A percentile compares a stretch with the other conserved stretches of the same genome.
These are phyloP conservation scores for Tokudaia tokunoshimensis DNA, from an alignment of 2,797 vertebrate genomes.

Conservation along the genomic window DNA sequence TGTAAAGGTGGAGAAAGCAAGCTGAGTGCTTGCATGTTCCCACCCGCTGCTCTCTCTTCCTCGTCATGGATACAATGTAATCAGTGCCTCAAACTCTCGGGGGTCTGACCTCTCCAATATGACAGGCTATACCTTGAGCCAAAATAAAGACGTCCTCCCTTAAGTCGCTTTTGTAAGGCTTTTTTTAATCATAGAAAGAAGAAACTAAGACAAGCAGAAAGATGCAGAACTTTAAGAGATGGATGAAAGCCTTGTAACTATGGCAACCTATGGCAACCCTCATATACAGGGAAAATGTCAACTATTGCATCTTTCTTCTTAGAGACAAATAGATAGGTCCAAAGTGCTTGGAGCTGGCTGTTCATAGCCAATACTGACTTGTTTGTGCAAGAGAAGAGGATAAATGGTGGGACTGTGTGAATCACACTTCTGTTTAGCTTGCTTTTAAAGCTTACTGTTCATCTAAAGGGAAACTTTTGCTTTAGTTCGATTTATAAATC, in stretches of 20 bases:
- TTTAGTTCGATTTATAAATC: constrained; percentile 32
- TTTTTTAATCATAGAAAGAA: not conserved
- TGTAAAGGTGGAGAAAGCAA: not conserved
- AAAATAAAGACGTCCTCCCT: not conserved
- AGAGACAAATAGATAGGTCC: not conserved
- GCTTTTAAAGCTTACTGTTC: constrained; percentile 39
- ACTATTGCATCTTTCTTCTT: constrained; percentile 15
- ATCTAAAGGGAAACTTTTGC: constrained; percentile 54
- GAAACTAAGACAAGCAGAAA: not conserved
- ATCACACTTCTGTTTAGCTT: constrained; percentile 13
- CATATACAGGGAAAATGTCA: not conserved
- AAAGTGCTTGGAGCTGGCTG: not conserved
- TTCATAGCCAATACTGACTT: not conserved
- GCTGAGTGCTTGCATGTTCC: not conserved
- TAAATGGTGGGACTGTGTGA: not conserved
- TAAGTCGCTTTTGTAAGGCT: not conserved
- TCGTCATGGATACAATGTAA: not conserved
- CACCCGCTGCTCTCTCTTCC: not conserved
- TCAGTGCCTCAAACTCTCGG: not conserved
- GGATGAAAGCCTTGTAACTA: constrained; percentile 20
- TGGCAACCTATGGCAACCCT: not conserved
- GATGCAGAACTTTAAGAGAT: not conserved
- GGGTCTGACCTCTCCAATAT: not conserved
- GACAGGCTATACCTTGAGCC: not conserved
- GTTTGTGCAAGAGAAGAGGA: not conserved